Percentiles rank a stretch among this genome's conserved stretches.
phyloP scores from a whole-genome alignment of 2,113 vertebrate genomes.

The Nibea albiflora region DNA sequence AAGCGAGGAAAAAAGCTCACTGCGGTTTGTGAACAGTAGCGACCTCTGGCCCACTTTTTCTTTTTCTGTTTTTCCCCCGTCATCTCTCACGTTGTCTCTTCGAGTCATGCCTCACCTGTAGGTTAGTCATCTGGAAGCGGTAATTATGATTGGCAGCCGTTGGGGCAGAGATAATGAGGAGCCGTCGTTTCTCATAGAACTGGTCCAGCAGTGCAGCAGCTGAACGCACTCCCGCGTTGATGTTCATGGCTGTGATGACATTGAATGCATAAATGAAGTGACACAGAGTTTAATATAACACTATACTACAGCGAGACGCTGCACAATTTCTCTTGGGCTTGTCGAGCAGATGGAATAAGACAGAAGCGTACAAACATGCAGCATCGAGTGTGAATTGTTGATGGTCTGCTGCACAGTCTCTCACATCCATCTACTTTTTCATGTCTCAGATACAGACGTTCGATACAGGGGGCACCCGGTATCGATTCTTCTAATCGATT shows the following conservation, averaged over 20 bases:
- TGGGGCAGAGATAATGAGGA: conserved; percentile 95
- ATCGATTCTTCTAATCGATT: conserved; percentile 50
- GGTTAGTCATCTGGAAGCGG: conserved; percentile 93
- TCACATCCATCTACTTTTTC: background rate
- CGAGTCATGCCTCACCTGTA: conserved; percentile 88
- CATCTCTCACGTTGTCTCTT: background rate
- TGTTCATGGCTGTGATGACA: conserved; percentile 91
- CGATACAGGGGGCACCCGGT: background rate
- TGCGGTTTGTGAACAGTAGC: background rate
- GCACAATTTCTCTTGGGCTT: background rate
- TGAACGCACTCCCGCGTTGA: conserved; percentile 92
- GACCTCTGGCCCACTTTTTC: background rate
- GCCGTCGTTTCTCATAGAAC: conserved; percentile 96
- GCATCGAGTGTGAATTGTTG: conserved; percentile 13
- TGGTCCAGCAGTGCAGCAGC: conserved; percentile 95
- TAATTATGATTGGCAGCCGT: conserved; percentile 96
- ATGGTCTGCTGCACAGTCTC: conserved; percentile 6
- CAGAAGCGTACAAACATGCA: background rate
- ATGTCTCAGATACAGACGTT: conserved; percentile 14
- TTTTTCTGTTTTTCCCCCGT: background rate
- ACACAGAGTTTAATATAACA: conserved; percentile 1
- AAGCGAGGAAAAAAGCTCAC: conserved; percentile 2
- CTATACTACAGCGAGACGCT: background rate
- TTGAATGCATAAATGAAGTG: conserved; percentile 30
- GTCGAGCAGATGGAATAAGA: conserved; percentile 1